phyloP scores from a whole-genome alignment of 2,888 invertebrate species.

The Eustalomyia histrio region DNA sequence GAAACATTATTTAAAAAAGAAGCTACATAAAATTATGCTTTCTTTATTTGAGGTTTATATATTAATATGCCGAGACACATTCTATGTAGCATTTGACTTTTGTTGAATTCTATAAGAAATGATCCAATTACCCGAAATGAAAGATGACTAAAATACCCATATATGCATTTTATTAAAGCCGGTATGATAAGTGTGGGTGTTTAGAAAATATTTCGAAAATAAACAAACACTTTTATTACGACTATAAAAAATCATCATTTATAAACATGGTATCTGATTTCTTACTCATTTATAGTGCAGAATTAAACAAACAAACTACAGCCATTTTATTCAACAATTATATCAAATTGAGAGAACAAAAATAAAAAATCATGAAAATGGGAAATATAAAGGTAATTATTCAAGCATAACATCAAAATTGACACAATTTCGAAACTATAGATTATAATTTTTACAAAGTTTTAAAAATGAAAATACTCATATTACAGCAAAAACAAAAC shows the following conservation, averaged over 20 bases:
- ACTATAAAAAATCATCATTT: background rate
- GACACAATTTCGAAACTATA: slow-evolving; percentile 42
- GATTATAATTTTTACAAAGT: background rate
- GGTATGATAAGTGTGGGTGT: slow-evolving; percentile 18
- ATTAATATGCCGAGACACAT: too few relatives aligned
- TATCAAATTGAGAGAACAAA: background rate
- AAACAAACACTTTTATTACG: background rate
- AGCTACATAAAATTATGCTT: too few relatives aligned
- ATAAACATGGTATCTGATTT: background rate
- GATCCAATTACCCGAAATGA: too few relatives aligned
- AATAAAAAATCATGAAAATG: background rate
- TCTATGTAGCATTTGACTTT: too few relatives aligned
- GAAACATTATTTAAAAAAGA: too few relatives aligned
- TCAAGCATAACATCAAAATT: slow-evolving; percentile 59
- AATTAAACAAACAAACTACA: slow-evolving; percentile 1
- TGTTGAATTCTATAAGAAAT: too few relatives aligned
- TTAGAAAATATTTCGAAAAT: background rate
- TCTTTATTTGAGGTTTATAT: too few relatives aligned
- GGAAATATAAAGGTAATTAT: slow-evolving; percentile 31
- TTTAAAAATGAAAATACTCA: slow-evolving; percentile 13
- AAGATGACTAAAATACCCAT: too few relatives aligned
- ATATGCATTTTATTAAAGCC: slow-evolving; percentile 16
- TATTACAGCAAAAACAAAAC: slow-evolving; percentile 26
- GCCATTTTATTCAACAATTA: background rate
- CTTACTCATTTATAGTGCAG: background rate